Base-by-base conservation (phyloP, 2,888 invertebrate species). In the Sphaerolaimus hirsutus region DNA sequence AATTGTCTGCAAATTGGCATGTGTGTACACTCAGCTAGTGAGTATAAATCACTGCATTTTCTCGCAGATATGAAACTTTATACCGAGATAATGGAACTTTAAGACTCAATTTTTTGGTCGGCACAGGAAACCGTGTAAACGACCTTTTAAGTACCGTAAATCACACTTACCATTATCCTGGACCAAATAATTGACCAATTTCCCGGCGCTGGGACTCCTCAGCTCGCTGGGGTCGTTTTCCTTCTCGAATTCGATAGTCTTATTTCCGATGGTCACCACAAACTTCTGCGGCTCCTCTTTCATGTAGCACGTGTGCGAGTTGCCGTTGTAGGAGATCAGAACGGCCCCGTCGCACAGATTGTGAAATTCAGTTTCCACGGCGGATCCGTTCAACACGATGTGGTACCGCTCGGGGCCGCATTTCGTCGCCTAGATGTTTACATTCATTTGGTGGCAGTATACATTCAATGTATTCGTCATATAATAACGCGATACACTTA, bases 161-260 rank as follows among this genome's bases (percentile, higher is more conserved):
- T 21, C 10, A 5, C 10, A 4, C 42, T 12, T 17, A 0, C 83
- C 84, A 0, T 91, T 89, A 61, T 99, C 93, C 52, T 93, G 93
- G 0, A 91, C 74, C 5, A 86, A 60, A 52, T 78, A 80, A 57
- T 78, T 80, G 19, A 97, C 74, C 2, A 97, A 71, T 66, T 93
- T 93, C 1, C 93, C 97, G 25, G 56, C 55, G 46, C 54, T 55
- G 17, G 54, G 54, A 1, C 59, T 56, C 61, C 89, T 73, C 36
- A 97, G 66, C 32, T 86, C 72, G 0, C 91, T 87, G 0, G 97
- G 93, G 65, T 99, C 97, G 59, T 89, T 91, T 66, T 97, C 93
- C 65, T 97, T 97, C 50, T 93, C 91, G 60, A 99, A 91, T 12
- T 91, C 77, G 58, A 89, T 91, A 0, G 93, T 91, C 61, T 89